phyloP scores from a whole-genome alignment of 1,140 invertebrate species.

The Dinothrombium tinctorium region DNA sequence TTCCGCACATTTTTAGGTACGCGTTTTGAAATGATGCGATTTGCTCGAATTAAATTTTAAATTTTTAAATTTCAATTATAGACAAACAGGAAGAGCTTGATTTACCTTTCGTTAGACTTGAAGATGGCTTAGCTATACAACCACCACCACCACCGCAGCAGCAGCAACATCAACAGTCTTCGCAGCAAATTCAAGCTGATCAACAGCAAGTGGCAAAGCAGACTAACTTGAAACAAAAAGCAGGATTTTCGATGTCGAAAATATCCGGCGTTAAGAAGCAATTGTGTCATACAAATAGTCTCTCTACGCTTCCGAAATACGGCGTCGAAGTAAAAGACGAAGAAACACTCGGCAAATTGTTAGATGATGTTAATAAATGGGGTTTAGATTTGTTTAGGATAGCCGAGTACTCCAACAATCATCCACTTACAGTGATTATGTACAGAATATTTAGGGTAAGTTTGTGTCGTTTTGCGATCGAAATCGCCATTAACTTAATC shows the following conservation, averaged over 20 bases:
- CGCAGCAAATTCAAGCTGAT: constrained; percentile 1
- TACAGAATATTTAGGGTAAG: constrained; percentile 66
- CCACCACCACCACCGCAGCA: constrained; percentile 10
- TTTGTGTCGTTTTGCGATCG: constrained; percentile 6
- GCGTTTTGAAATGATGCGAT: constrained; percentile 19
- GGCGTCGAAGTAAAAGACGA: constrained; percentile 71
- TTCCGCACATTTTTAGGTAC: constrained; percentile 95
- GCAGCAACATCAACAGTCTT: constrained; percentile 14
- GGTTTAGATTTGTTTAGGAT: constrained; percentile 93
- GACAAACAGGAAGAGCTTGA: constrained; percentile 92
- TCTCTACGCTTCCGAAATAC: constrained; percentile 62
- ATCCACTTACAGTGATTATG: constrained; percentile 73
- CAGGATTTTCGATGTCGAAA: constrained; percentile 43
- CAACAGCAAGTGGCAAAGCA: background rate
- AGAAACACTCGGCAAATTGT: constrained; percentile 53
- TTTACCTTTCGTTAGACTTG: constrained; percentile 36
- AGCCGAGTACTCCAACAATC: constrained; percentile 54
- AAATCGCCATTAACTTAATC: background rate
- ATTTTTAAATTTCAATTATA: constrained; percentile 20
- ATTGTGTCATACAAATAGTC: background rate
- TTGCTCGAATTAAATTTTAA: background rate
- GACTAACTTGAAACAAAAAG: too few relatives aligned
- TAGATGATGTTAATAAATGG: constrained; percentile 77
- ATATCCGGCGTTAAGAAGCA: constrained; percentile 63
- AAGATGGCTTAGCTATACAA: background rate